Evolutionary conservation across 2,797 vertebrate species (phyloP), one percentile per base, ranked within the genome.

Genomic region (Setipinna tenuifilis): DNA sequence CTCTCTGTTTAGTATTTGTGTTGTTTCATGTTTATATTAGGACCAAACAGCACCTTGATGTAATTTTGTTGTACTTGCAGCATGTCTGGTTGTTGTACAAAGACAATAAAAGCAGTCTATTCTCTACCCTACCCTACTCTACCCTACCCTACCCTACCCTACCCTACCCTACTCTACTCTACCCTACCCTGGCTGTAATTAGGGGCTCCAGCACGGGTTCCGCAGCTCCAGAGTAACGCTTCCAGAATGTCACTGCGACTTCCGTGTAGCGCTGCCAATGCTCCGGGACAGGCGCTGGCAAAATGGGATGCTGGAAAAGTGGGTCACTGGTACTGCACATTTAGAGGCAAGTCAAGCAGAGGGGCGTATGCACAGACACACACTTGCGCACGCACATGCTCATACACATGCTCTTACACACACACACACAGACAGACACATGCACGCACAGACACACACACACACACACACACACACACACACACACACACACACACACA

Each of bases 291-390:
- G 58, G 87, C 54, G 44, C 80, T 90, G 68, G 84, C 85, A 91
- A 93, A 93, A 92, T 90, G 92, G 91, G 88, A 92, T 88, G 68
- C 85, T 5, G 89, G 82, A 88, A 90, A 93, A 94, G 88, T 94
- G 93, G 91, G 93, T 94, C 93, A 93, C 48, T 31, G 0, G 85
- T 82, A 81, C 88, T 90, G 90, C 87, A 86, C 92, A 92, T 93
- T 93, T 89, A 91, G 91, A 93, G 23, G n/a, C 61, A 65, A 65
- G 14, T 31, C 28, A 31, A 41, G 14, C 28, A 75, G 68, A 35
- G 68, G 16, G 28, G 68, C 14, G 7, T 9, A 54, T 14, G 50
- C 50, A 54, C 50, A 54, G 2, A 3, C 50, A 54, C 50, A 54
- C 50, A 54, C n/a, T n/a, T n/a, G n/a, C n/a, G n/a, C 50, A 54